Conservation (phyloP, 2,888 invertebrate genomes). For the Amphimallon solstitiale region DNA sequence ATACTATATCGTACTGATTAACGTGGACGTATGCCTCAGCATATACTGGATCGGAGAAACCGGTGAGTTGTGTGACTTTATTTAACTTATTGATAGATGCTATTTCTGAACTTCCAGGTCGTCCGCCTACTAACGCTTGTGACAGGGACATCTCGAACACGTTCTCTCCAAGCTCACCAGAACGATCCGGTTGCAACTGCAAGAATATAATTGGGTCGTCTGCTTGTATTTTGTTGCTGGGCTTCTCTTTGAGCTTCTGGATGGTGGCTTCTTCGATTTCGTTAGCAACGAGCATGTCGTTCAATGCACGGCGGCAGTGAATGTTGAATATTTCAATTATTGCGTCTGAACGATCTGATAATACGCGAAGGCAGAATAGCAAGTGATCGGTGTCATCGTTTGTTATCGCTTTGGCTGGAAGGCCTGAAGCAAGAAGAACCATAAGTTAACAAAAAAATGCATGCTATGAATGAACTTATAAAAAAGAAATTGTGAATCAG, state of each 20-base stretch:
- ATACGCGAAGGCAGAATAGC: conserved; percentile 80
- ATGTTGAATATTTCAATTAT: conserved; percentile 77
- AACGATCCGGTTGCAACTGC: conserved; percentile 72
- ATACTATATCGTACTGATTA: conserved; percentile 97
- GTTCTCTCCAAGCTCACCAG: conserved; percentile 70
- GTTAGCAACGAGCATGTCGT: conserved; percentile 85
- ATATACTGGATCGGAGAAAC: conserved; percentile 99
- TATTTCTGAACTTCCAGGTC: conserved; percentile 62
- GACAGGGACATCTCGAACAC: conserved; percentile 94
- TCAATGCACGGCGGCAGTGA: conserved; percentile 81
- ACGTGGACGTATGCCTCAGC: conserved; percentile 99
- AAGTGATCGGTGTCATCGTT: conserved; percentile 95
- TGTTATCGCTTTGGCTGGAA: conserved; percentile 83
- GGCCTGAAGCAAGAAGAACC: conserved; percentile 58
- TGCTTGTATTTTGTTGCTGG: conserved; percentile 77
- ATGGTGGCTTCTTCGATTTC: conserved; percentile 74
- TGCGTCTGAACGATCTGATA: conserved; percentile 74
- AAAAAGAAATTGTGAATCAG: too few relatives aligned
- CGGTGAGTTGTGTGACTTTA: conserved; percentile 93
- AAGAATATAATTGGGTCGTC: conserved; percentile 88
- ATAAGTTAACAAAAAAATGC: too few relatives aligned
- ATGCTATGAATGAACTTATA: too few relatives aligned
- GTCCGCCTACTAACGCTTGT: conserved; percentile 83
- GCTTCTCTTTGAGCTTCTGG: conserved; percentile 74
- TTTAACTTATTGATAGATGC: conserved; percentile 71